Base-by-base conservation (phyloP, 1,140 invertebrate species). In the Gonioctena quinquepunctata region DNA sequence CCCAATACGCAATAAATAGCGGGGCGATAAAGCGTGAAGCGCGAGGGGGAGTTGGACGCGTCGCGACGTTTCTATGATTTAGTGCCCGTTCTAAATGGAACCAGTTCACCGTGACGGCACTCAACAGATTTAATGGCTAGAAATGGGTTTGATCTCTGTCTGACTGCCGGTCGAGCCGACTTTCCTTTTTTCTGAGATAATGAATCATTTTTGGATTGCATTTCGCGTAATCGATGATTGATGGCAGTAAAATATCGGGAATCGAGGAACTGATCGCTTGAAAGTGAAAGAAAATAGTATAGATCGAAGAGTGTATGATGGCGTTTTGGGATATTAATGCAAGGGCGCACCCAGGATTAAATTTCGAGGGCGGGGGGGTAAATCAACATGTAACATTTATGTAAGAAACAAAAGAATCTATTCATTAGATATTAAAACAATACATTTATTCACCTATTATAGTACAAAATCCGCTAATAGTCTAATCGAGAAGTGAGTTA, bases 1-100 rank as follows among this genome's bases (percentile, higher is more conserved):
- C 72, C 75, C 74, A 75, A 75, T 76, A 71, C 69, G 72, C 75
- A 76, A 69, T 76, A 75, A 76, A 75, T 72, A 63, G 67, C 48
- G 28, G 57, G 68, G 68, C 42, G 57, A 33, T 22, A 27, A 42
- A 62, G 26, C 60, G 60, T 62, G 60, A 62, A 62, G 25, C 25
- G 33, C 8, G 22, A 68, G 48, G 49, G 61, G 67, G 33, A 26
- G 48, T 64, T 60, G 48, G 50, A 59, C 48, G 52, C 61, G 48
- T 62, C 60, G 22, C 8, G 62, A 62, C 66, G 66, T 33, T 26
- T 23, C 22, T 42, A 66, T 66, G 71, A 73, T 73, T 73, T 73
- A 73, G 52, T 59, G 70, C 56, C 49, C 54, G 33, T 28, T 26
- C 65, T 70, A 72, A 76, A 76, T 75, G 75, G 73, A 71, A 68